Base-by-base conservation (phyloP, 2,113 vertebrate genomes). In the Pelecanus crispus region DNA sequence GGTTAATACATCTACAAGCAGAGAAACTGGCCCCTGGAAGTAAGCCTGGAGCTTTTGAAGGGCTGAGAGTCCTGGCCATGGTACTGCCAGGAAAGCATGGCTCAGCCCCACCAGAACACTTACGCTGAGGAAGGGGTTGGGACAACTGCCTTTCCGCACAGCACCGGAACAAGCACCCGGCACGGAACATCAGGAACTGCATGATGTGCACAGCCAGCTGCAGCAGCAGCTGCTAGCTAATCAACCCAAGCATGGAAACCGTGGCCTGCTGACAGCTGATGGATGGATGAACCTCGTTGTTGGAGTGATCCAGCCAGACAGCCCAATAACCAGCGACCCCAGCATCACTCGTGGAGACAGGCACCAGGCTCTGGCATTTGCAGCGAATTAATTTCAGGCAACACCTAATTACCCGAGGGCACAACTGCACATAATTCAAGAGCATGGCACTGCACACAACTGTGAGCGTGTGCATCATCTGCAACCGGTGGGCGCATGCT, bases 131-230 rank as follows among this genome's bases (percentile, higher is more conserved):
- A 62, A 21, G 56, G 36, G 19, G 36, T n/a, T 2, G 1, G 49
- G 49, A 15, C 13, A 1, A 10, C 25, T 19, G 68, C 32, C 12
- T 20, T 45, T 7, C 45, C 21, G 68, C 38, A 31, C 2, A 3
- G 31, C 6, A 15, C 56, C 7, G 1, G 58, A 20, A 53, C 21
- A 25, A 19, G 38, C 26, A 24, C 11, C 34, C 8, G 3, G 17
- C 34, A 19, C 38, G 11, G 36, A n/a, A 9, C 81, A 8, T 10
- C 70, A 7, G 82, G 59, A 32, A 16, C 34, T 3, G 0, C 13
- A 1, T 2, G 3, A 13, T 17, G 56, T 1, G 8, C 1, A 0
- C 11, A 12, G 40, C 47, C 0, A 2, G 25, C 32, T 13, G 3
- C 1, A 1, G 67, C 47, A 18, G 67, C 24, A 6, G 34, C 66